Evolutionary conservation across 2,888 invertebrate species (phyloP).

Genomic region (Cordylochernes scorpioides): DNA sequence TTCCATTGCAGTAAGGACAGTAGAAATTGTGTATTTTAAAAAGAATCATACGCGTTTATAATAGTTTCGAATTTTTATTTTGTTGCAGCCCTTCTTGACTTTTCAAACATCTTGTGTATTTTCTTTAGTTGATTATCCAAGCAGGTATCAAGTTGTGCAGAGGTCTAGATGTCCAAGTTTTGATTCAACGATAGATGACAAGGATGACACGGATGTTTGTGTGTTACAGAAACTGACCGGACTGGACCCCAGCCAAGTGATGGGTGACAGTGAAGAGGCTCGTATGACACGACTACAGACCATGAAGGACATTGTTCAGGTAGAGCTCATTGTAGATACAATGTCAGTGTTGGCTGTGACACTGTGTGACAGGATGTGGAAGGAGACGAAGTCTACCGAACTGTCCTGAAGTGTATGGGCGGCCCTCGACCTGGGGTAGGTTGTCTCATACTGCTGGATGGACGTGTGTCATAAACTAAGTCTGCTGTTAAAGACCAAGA

Average conservation of each 20-base stretch:
- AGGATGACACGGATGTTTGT: too few relatives aligned
- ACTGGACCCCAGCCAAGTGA: conserved; percentile 6
- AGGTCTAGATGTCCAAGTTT: too few relatives aligned
- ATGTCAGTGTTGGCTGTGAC: too few relatives aligned
- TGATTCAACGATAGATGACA: too few relatives aligned
- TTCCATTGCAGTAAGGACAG: too few relatives aligned
- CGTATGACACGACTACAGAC: conserved; percentile 9
- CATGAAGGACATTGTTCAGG: conserved; percentile 10
- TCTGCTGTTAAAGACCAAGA: too few relatives aligned
- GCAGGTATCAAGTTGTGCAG: too few relatives aligned
- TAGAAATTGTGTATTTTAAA: too few relatives aligned
- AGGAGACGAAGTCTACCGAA: conserved; percentile 12
- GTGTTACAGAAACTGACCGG: conserved; percentile 9
- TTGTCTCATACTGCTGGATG: too few relatives aligned
- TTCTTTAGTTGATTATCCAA: background rate
- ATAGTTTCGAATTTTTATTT: background rate
- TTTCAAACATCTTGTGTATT: background rate
- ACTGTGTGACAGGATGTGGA: conserved; percentile 13
- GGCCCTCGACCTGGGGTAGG: background rate
- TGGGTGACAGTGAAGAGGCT: conserved; percentile 8
- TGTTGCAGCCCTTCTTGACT: background rate
- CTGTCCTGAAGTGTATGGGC: conserved; percentile 3
- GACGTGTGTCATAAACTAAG: too few relatives aligned
- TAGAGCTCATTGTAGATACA: too few relatives aligned
- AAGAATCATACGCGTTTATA: too few relatives aligned